phyloP scores from a whole-genome alignment of 2,797 vertebrate species.

The Pogonophryne albipinna region DNA sequence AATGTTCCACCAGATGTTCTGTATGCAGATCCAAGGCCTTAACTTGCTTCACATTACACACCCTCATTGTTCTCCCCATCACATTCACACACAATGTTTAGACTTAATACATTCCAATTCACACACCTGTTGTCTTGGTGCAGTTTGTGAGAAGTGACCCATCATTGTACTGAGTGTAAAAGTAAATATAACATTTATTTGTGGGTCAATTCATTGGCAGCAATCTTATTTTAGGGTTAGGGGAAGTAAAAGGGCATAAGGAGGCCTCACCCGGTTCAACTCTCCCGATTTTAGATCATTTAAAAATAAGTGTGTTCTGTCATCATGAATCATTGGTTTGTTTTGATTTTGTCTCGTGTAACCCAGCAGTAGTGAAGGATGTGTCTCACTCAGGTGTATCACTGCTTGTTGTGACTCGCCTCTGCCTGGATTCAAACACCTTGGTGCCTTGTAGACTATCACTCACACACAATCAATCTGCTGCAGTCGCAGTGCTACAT shows the following conservation, averaged over 20 bases:
- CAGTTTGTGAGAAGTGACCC: background rate
- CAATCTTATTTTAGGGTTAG: background rate
- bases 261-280: background rate
- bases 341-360: conserved; percentile 13
- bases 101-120: background rate
- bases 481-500: conserved; percentile 2
- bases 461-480: background rate
- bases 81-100: conserved; percentile 11
- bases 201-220: background rate
- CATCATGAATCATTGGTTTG: conserved; percentile 15
- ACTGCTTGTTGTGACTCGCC: conserved; percentile 31
- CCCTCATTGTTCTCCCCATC: conserved; percentile 30
- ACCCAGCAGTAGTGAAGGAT: conserved; percentile 12
- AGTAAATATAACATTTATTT: background rate
- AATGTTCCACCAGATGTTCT: conserved; percentile 46
- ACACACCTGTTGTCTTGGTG: background rate
- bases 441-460: conserved; percentile 13
- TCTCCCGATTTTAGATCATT: background rate
- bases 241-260: background rate
- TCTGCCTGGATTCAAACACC: conserved; percentile 20
- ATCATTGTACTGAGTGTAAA: background rate
- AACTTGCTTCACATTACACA: conserved; percentile 40
- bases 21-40: conserved; percentile 21
- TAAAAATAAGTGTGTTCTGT: background rate
- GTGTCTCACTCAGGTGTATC: conserved; percentile 35